A percentile compares a stretch with the other conserved stretches of the same genome.
Conservation (phyloP, 2,888 invertebrate genomes). For the Nemoura dubitans region DNA sequence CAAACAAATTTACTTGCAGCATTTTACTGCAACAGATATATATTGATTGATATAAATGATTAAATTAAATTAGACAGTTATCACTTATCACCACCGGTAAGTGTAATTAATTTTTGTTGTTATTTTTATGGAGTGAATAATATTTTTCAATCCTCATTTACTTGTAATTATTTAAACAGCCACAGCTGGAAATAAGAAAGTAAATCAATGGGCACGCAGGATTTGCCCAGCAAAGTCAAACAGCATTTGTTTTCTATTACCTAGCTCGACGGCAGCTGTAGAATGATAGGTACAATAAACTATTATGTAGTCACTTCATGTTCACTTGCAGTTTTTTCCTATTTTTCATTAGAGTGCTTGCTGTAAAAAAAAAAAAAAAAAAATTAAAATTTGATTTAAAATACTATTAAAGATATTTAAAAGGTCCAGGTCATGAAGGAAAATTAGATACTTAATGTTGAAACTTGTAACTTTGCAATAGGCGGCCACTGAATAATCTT, state of each 20-base stretch:
- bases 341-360: background rate
- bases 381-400: background rate
- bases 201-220: background rate
- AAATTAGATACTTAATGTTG: no score
- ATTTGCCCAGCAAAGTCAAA: background rate
- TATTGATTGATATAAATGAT: no score
- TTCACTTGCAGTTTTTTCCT: background rate
- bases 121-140: no score
- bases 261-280: background rate
- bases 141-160: background rate
- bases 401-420: background rate
- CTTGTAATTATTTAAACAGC: background rate
- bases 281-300: background rate
- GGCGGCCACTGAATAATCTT: constrained; percentile 32
- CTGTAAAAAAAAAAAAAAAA: background rate
- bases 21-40: no score
- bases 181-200: background rate
- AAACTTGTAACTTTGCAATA: no score
- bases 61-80: no score
- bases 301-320: background rate
- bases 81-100: no score
- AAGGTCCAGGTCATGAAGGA: background rate
- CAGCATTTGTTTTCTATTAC: background rate
- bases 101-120: no score
- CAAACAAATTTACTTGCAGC: no score